Percentiles rank a stretch among this genome's conserved stretches.
Evolutionary conservation across 37 sponge, comb jelly and placozoan genomes (phyloP).

Genomic region (Haliclona indistincta): DNA sequence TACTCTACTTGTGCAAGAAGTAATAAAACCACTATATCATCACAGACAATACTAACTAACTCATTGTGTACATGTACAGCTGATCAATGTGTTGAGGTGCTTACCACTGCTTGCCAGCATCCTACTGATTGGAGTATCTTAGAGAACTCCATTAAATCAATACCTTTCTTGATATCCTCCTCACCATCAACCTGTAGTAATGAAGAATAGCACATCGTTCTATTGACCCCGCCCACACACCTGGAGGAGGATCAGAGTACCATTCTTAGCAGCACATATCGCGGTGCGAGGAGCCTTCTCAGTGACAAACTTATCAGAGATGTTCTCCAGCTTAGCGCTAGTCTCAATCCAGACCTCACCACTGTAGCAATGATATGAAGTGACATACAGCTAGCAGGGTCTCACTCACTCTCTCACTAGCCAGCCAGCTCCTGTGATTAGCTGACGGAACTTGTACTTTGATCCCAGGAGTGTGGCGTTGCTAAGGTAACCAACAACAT

Average conservation of each 20-base stretch:
- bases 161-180: constrained; percentile 50
- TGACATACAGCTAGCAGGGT: neutral
- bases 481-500: constrained; percentile 62
- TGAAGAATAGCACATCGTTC: neutral
- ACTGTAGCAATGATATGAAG: constrained; percentile 27
- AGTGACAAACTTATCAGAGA: constrained; percentile 54
- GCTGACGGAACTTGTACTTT: constrained; percentile 8
- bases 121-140: constrained; percentile 43
- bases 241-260: constrained; percentile 46
- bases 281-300: constrained; percentile 72
- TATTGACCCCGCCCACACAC: too few relatives aligned
- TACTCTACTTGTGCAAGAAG: too few relatives aligned
- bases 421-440: constrained; percentile 76
- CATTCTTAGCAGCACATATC: constrained; percentile 40
- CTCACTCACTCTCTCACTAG: constrained; percentile 54
- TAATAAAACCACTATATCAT: too few relatives aligned
- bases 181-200: constrained; percentile 69
- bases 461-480: constrained; percentile 33
- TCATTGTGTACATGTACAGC: too few relatives aligned
- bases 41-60: too few relatives aligned
- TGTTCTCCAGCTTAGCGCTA: constrained; percentile 34
- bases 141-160: constrained; percentile 65
- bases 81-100: too few relatives aligned
- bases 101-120: constrained; percentile 57
- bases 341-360: constrained; percentile 46